Base-by-base conservation (phyloP, 2,888 invertebrate genomes). In the Coremacera marginata region DNA sequence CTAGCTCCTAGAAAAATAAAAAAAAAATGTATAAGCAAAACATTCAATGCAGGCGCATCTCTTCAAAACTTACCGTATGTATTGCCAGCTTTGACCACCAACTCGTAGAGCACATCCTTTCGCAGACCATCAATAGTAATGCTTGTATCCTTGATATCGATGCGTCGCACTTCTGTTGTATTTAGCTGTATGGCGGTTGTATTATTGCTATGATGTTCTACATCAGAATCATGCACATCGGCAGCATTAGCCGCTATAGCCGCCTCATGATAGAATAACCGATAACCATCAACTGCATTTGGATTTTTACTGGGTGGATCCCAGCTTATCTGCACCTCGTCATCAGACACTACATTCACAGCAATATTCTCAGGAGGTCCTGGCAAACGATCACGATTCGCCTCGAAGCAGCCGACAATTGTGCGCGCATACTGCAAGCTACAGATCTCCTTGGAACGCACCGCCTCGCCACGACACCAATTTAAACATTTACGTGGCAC, bases 21-120 rank as follows among this genome's bases (percentile, higher is more conserved):
- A 49, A 49, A 1, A 60, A 16, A 19, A 22, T 9, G 2, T 60
- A 2, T 49, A 11, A 25, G 19, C 8, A 2, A 4, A 14, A 31
- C 31, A 31, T 34, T 22, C 9, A 11, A 44, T 44, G 2, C 2
- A 44, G 44, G 11, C 3, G 44, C 44, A 44, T 31, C 65, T 74
- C 76, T 75, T n/a, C 27, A 22, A 44, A 65, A 49, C 91, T 89
- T 80, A 90, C 95, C 95, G 82, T 92, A 91, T 81, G 92, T 92
- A 88, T 96, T 96, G 72, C 95, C 95, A 31, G 96, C 95, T 88
- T 95, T 96, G 0, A 95, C 93, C 2, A 95, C 94, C 81, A 95
- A 92, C 88, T 96, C 95, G 87, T 96, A 96, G 1, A 92, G 91
- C 67, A 93, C 91, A 81, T 94, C 94, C 80, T 94, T 94, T 84